Evolutionary conservation across 2,797 vertebrate genomes (phyloP).

Genomic region (Scolopax rusticola): DNA sequence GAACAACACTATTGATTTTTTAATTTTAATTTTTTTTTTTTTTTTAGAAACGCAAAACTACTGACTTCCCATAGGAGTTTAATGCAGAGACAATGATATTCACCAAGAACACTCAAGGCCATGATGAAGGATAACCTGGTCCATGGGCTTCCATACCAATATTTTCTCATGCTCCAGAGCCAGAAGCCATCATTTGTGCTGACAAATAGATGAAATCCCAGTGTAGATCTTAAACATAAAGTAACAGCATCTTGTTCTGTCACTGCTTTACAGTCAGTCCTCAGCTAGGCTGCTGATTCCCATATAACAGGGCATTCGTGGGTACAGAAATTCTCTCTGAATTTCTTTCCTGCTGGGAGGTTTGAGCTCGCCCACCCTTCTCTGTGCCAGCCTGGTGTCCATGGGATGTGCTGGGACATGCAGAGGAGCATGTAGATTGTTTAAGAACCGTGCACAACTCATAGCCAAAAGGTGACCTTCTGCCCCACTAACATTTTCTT

Average conservation of each 20-base stretch:
- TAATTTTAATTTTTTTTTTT: neutral
- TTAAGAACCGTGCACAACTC: neutral
- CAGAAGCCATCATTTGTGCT: neutral
- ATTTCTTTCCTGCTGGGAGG: fast-evolving
- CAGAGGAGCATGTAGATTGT: neutral
- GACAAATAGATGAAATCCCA: neutral
- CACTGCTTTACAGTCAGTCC: neutral
- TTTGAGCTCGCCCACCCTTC: neutral
- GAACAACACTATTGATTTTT: neutral
- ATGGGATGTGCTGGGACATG: fast-evolving
- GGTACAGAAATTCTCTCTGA: neutral
- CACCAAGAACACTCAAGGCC: neutral
- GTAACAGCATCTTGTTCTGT: neutral
- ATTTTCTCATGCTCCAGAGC: neutral
- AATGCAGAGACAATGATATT: neutral
- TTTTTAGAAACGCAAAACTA: neutral
- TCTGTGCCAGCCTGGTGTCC: fast-evolving
- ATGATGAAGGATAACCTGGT: neutral
- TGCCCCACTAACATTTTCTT: neutral
- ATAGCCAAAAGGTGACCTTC: neutral
- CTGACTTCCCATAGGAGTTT: neutral
- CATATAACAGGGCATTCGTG: fast-evolving
- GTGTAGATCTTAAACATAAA: neutral
- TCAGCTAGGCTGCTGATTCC: neutral
- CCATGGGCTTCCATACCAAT: neutral